Conservation (phyloP, 2,888 invertebrate genomes). For the Xanthia togata region DNA sequence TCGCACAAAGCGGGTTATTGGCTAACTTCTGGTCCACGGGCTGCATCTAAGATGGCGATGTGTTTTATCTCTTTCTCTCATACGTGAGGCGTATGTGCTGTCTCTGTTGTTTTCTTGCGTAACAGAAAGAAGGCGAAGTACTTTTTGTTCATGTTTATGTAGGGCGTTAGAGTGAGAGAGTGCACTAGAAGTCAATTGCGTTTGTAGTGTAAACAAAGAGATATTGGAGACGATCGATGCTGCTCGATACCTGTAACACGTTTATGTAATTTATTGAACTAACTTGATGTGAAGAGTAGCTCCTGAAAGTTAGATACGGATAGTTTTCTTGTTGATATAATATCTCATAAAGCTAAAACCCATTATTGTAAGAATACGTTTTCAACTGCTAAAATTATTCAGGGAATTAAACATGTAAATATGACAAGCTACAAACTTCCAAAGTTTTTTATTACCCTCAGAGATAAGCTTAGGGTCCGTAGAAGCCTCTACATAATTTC, state of each 20-base stretch:
- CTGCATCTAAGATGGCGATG: constrained; percentile 90
- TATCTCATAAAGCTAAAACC: not conserved
- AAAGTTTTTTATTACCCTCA: not conserved
- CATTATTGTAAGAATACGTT: no score
- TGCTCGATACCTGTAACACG: constrained; percentile 58
- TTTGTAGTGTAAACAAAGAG: constrained; percentile 85
- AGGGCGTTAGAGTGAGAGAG: constrained; percentile 78
- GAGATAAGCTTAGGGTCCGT: no score
- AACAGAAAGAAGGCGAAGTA: constrained; percentile 84
- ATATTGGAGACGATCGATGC: constrained; percentile 79
- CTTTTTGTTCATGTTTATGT: constrained; percentile 83
- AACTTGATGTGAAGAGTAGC: constrained; percentile 1
- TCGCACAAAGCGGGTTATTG: constrained; percentile 82
- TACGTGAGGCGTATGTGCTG: constrained; percentile 64
- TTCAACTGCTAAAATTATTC: not conserved
- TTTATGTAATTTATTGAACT: constrained; percentile 34
- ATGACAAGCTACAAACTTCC: not conserved
- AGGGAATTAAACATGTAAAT: not conserved
- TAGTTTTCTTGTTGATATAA: not conserved
- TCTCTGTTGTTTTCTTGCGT: constrained; percentile 84
- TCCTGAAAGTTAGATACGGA: not conserved
- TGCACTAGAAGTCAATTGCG: constrained; percentile 80
- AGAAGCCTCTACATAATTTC: not conserved
- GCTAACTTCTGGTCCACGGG: constrained; percentile 89
- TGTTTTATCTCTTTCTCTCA: constrained; percentile 76